These are phyloP conservation scores for Sapajus apella DNA, from an alignment of 2,113 vertebrate genomes.

Conservation along the genomic window DNA sequence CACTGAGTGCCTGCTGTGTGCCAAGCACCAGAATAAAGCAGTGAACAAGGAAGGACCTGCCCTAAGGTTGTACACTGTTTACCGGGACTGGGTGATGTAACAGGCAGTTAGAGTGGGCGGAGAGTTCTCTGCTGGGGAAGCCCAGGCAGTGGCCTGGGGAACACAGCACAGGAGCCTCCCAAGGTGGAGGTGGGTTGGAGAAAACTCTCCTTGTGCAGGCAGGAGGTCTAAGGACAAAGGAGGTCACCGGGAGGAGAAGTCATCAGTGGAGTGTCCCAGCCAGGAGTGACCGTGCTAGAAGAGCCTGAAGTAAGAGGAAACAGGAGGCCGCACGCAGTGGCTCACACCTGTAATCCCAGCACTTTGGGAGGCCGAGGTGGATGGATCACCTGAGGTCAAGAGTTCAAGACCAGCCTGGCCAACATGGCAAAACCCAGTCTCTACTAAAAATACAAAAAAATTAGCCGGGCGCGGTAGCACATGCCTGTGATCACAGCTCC, in stretches of 20 bases:
- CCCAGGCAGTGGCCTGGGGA: not conserved
- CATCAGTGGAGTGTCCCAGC: not conserved
- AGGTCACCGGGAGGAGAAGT: not conserved
- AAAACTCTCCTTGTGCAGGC: not conserved
- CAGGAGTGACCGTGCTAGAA: not conserved
- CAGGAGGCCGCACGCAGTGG: accelerated
- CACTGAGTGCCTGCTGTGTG: not conserved
- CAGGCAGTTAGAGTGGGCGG: not conserved
- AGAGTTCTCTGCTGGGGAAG: not conserved
- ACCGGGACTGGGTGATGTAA: accelerated
- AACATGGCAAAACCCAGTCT: no score
- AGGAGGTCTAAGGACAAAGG: no score
- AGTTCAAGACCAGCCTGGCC: no score
- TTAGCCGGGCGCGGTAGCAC: no score
- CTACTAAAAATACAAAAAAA: no score
- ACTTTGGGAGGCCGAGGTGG: no score
- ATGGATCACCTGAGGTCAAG: no score
- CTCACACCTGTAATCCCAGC: no score
- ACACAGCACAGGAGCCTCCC: not conserved
- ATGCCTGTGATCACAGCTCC: no score
- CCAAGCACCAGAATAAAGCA: not conserved
- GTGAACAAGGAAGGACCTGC: not conserved
- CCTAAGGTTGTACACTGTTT: not conserved
- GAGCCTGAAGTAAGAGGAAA: not conserved
- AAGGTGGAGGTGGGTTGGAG: accelerated